Base-by-base conservation (phyloP, 2,113 vertebrate genomes). In the Leucopsar rothschildi region DNA sequence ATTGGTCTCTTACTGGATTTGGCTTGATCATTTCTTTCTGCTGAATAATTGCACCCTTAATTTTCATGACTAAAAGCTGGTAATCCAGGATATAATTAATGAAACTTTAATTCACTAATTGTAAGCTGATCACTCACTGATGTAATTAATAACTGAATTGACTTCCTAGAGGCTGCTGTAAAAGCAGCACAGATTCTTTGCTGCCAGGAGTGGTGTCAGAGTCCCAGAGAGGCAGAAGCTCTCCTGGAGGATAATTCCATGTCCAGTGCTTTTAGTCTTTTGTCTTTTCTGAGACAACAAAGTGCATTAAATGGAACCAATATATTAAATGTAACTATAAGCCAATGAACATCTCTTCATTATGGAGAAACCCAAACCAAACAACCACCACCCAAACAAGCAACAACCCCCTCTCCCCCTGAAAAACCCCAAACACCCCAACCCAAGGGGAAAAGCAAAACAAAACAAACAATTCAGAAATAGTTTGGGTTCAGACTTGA, bases 51-150 rank as follows among this genome's bases (percentile, higher is more conserved):
- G 12, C 31, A 53, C 9, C 25, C 49, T 49, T 90, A 52, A 59
- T 56, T 95, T 97, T 81, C 82, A n/a, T 82, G 64, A 68, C 33
- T 93, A 80, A 80, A 71, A 75, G 40, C 59, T 82, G 52, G 23
- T 91, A 79, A 76, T 84, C 59, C 56, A 22, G 47, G 53, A 35
- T 84, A 47, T 82, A 89, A 95, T 70, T 63, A 17, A 59, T 42
- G 20, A 13, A 93, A 53, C 56, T 50, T 59, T 64, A 86, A 83
- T 89, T 55, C 45, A 15, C 18, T 85, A 47, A 69, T 85, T 93
- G 55, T 47, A 24, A 76, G 37, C 16, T 89, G 77, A 47, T 87
- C 10, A 5, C 29, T 85, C 20, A 6, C 24, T 82, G 44, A n/a
- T 78, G 57, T n/a, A 80, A 61, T 82, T 90, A 93, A 47, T 87